These are phyloP conservation scores for Cloeon dipterum DNA, from an alignment of 2,888 invertebrate genomes.

Conservation along the genomic window DNA sequence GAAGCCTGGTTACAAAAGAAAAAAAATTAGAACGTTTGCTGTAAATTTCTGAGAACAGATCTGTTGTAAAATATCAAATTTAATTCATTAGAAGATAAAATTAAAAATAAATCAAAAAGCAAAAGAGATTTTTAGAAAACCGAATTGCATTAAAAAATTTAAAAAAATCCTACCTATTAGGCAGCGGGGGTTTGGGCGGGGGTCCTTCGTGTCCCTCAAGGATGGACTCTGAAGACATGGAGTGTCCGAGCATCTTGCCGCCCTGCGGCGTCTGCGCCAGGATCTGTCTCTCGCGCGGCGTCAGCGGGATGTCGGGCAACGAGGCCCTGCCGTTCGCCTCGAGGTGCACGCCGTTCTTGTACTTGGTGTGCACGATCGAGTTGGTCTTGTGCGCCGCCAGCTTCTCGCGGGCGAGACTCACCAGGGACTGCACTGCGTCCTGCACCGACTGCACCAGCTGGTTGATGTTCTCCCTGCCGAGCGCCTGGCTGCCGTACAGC, in stretches of 20 bases:
- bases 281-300: conserved; percentile 49
- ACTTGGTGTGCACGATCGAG: no score
- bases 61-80: no score
- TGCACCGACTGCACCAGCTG: conserved; percentile 46
- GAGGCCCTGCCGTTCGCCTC: conserved; percentile 27
- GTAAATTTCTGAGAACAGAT: no score
- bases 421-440: conserved; percentile 40
- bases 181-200: conserved; percentile 76
- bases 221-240: conserved; percentile 41
- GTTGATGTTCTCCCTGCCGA: conserved; percentile 35
- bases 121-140: no score
- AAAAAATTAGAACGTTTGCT: no score
- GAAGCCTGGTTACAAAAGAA: no score
- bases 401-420: no score
- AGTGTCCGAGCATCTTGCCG: conserved; percentile 33
- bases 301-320: conserved; percentile 57
- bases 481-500: conserved; percentile 39
- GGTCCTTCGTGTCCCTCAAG: conserved; percentile 40
- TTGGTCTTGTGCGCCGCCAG: no score
- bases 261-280: conserved; percentile 33
- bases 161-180: conserved; percentile 34
- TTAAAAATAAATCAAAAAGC: no score
- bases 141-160: no score
- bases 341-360: not conserved
- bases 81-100: no score